Evolutionary conservation across 2,113 vertebrate genomes (phyloP), one percentile per base, ranked within the genome.

Genomic region (Hucho hucho): DNA sequence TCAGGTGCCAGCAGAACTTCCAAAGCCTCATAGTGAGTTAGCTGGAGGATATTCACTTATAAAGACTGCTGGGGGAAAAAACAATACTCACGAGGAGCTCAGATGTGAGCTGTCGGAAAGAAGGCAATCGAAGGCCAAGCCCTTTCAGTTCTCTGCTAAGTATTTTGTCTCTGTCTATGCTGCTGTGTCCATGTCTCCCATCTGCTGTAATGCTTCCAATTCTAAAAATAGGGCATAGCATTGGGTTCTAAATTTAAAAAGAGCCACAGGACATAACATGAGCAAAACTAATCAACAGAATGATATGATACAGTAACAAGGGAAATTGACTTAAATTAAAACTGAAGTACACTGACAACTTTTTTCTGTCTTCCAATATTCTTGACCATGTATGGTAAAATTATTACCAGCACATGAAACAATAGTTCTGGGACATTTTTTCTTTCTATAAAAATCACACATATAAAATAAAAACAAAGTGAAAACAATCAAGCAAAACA

Each of bases 201-300:
- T 77, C 77, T 75, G 73, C 84, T 82, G 77, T 86, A 87, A 91
- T 86, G 84, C 84, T 81, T 84, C 73, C 73, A 75, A 75, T 73
- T 82, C 93, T 91, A 92, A 90, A 93, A 93, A 94, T 93, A 93
- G 90, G 64, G 75, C 76, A 43, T 76, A 64, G 77, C 78, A 80
- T 79, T 86, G 76, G 81, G 78, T 76, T 81, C 87, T 82, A 84
- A 69, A 84, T 89, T 86, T 81, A 89, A 83, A 79, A 76, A 72
- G 59, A 74, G 72, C 68, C 73, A 74, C 79, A 78, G 63, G 61
- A 87, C 20, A 72, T 68, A 75, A 25, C 64, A 58, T 32, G 16
- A 66, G 46, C 18, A 53, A 28, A 59, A 46, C 58, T 74, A 47
- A 66, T 64, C 32, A 69, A 77, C n/a, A 66, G 29, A 73, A 49